Evolutionary conservation across 2,888 invertebrate genomes (phyloP), one percentile per base, ranked within the genome.

Genomic region (Sesamia inferens): DNA sequence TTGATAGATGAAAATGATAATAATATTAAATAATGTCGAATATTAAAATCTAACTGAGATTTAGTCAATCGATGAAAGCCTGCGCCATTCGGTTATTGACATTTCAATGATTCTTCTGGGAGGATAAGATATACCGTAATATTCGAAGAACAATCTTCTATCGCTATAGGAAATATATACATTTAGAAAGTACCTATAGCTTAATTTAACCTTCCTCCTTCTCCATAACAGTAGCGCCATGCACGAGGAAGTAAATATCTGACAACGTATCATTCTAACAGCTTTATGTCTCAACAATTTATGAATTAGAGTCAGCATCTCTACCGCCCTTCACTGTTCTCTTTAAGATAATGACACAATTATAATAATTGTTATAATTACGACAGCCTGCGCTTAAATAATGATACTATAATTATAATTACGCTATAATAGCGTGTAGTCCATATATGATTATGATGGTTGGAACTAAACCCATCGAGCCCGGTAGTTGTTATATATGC

Each of bases 331-430:
- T 63, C 54, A 19, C 67, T 48, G 58, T 78, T 63, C 67, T 59
- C 59, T 74, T 71, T 71, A 58, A 64, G 57, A 82, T 81, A 76
- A 86, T 84, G 80, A 84, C 65, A 62, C 76, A 68, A 83, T 86
- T 81, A 81, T 76, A 77, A 81, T 83, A 68, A 82, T 84, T 73
- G 74, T 68, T 75, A 81, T 80, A 80, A 85, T 85, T 68, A 78
- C 62, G 5, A 61, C 65, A n/a, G 51, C 71, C 63, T 57, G 68
- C 48, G 55, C n/a, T 76, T 81, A 63, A 76, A 75, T 86, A 79
- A 86, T 79, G 83, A 81, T 79, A 85, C 67, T 76, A 79, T 86
- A 85, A 86, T 83, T 82, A 82, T 86, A 78, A 86, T 80, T 79
- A 73, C 71, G 16, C 47, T 81, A 55, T 81, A 78, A 81, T 81